Evolutionary conservation across 2,888 invertebrate species (phyloP).

Genomic region (Netelia virgata): DNA sequence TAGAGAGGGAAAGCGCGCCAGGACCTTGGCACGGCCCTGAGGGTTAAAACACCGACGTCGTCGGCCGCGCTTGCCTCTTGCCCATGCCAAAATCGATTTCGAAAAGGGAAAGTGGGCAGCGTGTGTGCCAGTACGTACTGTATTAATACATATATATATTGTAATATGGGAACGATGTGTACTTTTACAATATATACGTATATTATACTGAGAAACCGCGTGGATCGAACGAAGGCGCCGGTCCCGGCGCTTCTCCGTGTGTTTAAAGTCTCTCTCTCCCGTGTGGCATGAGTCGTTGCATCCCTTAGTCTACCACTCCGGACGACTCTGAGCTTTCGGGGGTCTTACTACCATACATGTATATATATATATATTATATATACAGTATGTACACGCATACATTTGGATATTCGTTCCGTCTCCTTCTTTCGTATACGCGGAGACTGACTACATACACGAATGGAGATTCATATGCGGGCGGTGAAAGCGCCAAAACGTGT

Average conservation of each 20-base stretch:
- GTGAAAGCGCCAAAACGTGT: conserved; percentile 54
- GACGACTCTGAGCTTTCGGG: conserved; percentile 60
- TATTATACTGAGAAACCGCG: conserved; percentile 64
- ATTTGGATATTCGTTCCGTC: not conserved
- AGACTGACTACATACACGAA: conserved; percentile 4
- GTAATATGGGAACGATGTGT: conserved; percentile 61
- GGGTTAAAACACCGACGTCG: conserved; percentile 72
- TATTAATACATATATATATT: conserved; percentile 32
- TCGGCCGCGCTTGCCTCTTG: conserved; percentile 69
- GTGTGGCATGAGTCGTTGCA: conserved; percentile 54
- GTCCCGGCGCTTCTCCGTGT: conserved; percentile 55
- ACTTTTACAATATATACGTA: conserved; percentile 40
- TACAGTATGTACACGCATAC: not conserved
- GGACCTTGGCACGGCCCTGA: conserved; percentile 69
- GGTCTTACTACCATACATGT: conserved; percentile 5
- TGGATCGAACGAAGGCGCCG: conserved; percentile 69
- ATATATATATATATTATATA: not conserved
- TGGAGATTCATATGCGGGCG: conserved; percentile 21
- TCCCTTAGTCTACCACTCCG: conserved; percentile 56
- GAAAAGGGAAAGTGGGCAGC: conserved; percentile 81
- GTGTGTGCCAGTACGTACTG: conserved; percentile 70
- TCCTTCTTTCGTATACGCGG: conserved; percentile 43
- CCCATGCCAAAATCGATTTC: conserved; percentile 80
- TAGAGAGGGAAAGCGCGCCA: conserved; percentile 55
- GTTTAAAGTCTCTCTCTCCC: conserved; percentile 46